These are phyloP conservation scores for Sterrhoptilus dennistouni DNA, from an alignment of 2,113 vertebrate genomes.

Conservation along the genomic window DNA sequence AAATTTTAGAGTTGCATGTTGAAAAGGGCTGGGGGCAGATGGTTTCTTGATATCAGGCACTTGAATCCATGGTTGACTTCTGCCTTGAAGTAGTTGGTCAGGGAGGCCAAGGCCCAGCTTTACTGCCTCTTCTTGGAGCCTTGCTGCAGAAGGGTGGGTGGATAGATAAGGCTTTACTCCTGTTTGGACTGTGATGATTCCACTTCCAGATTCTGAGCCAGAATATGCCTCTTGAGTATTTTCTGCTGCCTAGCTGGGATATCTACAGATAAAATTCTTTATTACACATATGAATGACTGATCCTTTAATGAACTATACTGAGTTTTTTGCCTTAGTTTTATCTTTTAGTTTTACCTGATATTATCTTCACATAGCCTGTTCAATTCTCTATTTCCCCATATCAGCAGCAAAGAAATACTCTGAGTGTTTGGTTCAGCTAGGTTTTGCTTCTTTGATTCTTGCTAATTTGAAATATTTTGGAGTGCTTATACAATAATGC, in stretches of 20 bases:
- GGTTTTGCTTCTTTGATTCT: background rate
- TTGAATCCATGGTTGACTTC: background rate
- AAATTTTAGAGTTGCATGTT: background rate
- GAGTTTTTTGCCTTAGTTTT: background rate
- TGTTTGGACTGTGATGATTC: background rate
- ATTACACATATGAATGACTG: background rate
- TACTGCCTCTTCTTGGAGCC: background rate
- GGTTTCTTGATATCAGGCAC: background rate
- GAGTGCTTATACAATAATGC: background rate
- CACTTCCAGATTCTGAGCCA: background rate
- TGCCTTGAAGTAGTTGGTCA: background rate
- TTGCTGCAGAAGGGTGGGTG: background rate
- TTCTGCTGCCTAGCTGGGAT: background rate
- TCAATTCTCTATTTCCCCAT: background rate
- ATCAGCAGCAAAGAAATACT: background rate
- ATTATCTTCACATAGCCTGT: background rate
- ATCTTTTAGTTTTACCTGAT: background rate
- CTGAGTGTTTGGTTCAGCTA: background rate
- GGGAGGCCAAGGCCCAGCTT: background rate
- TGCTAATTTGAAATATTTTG: slow-evolving; percentile 15
- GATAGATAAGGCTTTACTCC: background rate
- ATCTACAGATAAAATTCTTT: background rate
- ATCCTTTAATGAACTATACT: background rate
- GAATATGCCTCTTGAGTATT: background rate
- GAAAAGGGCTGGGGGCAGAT: background rate